Conservation (phyloP, 2,888 invertebrate genomes). For the Nipponacmea schrenckii region DNA sequence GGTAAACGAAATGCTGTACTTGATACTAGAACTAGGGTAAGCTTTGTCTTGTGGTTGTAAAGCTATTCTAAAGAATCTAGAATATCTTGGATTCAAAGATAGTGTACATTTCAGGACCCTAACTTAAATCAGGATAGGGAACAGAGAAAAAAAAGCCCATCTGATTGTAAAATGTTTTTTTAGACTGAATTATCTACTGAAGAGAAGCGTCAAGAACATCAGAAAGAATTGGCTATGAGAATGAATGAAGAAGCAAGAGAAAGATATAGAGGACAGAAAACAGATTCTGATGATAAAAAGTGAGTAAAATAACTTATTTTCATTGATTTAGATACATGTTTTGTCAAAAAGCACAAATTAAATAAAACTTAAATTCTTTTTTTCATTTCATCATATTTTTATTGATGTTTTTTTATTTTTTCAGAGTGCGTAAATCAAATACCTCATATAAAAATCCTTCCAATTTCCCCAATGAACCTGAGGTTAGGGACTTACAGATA, state of each 20-base stretch:
- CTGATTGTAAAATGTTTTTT: slow-evolving; percentile 25
- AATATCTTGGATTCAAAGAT: too few species aligned
- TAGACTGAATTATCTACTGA: slow-evolving; percentile 93
- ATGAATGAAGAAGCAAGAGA: slow-evolving; percentile 94
- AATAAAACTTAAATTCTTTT: not conserved
- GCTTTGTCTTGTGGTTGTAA: slow-evolving; percentile 17
- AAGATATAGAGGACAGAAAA: slow-evolving; percentile 83
- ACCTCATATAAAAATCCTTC: slow-evolving; percentile 92
- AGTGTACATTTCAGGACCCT: too few species aligned
- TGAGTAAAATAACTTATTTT: slow-evolving; percentile 31
- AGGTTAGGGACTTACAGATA: slow-evolving; percentile 91
- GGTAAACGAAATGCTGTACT: slow-evolving; percentile 86
- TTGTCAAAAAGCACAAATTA: not conserved
- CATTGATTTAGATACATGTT: too few species aligned
- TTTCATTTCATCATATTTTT: not conserved
- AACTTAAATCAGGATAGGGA: too few species aligned
- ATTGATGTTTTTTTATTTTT: slow-evolving; percentile 27
- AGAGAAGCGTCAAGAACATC: slow-evolving; percentile 96
- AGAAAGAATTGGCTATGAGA: slow-evolving; percentile 89
- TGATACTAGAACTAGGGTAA: slow-evolving; percentile 86
- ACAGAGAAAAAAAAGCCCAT: too few species aligned
- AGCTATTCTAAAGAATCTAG: too few species aligned
- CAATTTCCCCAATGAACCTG: slow-evolving; percentile 92
- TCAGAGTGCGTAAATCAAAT: slow-evolving; percentile 85
- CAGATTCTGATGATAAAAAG: slow-evolving; percentile 65